Evolutionary conservation across 2,888 invertebrate genomes (phyloP), one percentile per base, ranked within the genome.

Genomic region (Halocaridina rubra): DNA sequence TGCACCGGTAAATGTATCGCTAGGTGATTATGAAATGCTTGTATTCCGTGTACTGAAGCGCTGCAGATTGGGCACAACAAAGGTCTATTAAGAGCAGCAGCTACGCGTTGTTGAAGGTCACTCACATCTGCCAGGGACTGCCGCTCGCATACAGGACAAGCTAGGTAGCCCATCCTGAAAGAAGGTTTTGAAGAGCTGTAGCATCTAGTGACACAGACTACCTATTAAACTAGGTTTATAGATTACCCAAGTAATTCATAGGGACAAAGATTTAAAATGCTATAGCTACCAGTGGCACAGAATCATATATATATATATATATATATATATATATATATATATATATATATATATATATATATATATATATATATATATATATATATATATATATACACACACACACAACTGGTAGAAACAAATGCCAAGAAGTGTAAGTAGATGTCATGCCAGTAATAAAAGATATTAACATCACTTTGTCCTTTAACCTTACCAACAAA

Each of bases 41-140:
- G 76, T 13, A 87, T 57, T n/a, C 87, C 87, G 3, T 69, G 74
- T 33, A 87, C 76, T 19, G 81, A 74, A 32, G 85, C 85, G 59
- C 85, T 87, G 77, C 87, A 87, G 57, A 87, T 82, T 16, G 85
- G 76, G 53, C 87, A 85, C 32, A 75, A 32, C n/a, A 85, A 39
- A 10, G 80, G 76, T 3, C 87, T 76, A 7, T 80, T 80, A 53
- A 87, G 85, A 30, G 79, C 85, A 7, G 87, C 82, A 24, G 81
- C 85, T 27, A 87, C 77, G 8, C 82, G 46, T 29, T 74, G 69
- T 67, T 82, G 85, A n/a, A 87, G 72, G 30, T 80, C 82, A 22
- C 79, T 75, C 22, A 87, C 77, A 29, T 87, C 79, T 27, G 32
- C 61, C 69, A 85, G 77, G 8, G 81, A 79, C 39, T 81, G 80